phyloP scores from a whole-genome alignment of 2,797 vertebrate genomes.

The Paguma larvata region DNA sequence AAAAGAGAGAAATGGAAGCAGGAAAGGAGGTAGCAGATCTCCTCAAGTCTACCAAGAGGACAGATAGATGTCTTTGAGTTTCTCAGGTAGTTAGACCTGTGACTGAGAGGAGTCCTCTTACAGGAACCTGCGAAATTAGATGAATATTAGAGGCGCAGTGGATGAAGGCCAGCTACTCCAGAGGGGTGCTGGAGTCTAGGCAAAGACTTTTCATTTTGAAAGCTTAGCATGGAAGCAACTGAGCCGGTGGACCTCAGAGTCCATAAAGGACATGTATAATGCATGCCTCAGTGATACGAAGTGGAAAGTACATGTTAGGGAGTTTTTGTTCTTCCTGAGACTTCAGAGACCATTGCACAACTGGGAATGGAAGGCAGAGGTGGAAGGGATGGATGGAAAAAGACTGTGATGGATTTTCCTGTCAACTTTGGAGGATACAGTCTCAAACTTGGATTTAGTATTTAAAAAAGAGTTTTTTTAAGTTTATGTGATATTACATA shows the following conservation, averaged over 20 bases:
- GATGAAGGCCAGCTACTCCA: background rate
- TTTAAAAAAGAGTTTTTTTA: background rate
- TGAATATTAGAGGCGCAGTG: background rate
- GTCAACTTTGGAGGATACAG: background rate
- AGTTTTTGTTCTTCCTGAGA: background rate
- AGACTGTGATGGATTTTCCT: background rate
- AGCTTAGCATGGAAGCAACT: background rate
- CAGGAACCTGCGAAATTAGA: background rate
- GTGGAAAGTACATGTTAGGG: background rate
- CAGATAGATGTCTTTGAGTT: background rate
- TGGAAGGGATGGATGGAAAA: background rate
- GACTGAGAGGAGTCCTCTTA: background rate
- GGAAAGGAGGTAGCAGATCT: background rate
- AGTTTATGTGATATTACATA: background rate
- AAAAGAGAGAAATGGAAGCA: background rate
- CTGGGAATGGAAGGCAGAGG: fast-evolving
- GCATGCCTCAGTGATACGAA: background rate
- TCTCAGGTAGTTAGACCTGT: background rate
- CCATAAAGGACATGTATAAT: fast-evolving
- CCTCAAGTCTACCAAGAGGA: background rate
- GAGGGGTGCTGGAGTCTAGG: background rate
- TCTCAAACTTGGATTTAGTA: background rate
- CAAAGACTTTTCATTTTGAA: background rate
- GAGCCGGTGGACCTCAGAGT: background rate
- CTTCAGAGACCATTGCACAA: background rate